Conservation (phyloP, 1,140 invertebrate species). For the Tetramorium alpestre region DNA sequence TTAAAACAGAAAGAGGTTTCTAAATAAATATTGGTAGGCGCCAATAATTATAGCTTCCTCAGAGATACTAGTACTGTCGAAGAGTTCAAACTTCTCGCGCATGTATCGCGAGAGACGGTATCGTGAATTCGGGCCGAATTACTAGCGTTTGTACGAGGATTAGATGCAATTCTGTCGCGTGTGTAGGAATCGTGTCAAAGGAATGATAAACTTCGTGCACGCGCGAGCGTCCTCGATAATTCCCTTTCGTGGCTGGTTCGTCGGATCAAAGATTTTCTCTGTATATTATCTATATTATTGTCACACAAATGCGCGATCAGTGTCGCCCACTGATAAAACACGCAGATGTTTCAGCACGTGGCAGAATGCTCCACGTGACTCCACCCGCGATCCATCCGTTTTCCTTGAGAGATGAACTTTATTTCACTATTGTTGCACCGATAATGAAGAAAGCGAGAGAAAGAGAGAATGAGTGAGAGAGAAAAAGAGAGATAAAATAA, state of each 20-base stretch:
- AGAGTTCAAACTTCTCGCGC: conserved; percentile 9
- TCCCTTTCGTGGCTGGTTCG: conserved; percentile 78
- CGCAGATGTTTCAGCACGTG: conserved; percentile 37
- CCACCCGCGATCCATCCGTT: conserved; percentile 62
- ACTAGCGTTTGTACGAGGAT: conserved; percentile 55
- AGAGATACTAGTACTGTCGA: neutral
- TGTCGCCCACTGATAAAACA: conserved; percentile 14
- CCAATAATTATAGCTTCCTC: neutral
- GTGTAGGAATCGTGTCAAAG: conserved; percentile 62
- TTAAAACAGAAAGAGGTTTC: neutral
- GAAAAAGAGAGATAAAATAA: conserved; percentile 40
- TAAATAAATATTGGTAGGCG: neutral
- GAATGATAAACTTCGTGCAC: conserved; percentile 55
- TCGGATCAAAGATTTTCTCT: conserved; percentile 79
- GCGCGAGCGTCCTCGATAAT: conserved; percentile 57
- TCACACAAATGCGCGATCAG: conserved; percentile 43
- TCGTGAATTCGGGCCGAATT: conserved; percentile 66
- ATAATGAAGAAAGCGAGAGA: conserved; percentile 26
- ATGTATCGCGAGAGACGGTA: conserved; percentile 4
- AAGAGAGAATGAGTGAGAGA: conserved; percentile 34
- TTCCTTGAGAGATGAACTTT: conserved; percentile 64
- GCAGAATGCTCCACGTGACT: conserved; percentile 33
- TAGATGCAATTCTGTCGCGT: conserved; percentile 57
- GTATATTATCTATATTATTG: conserved; percentile 67
- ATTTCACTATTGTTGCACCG: conserved; percentile 69